Conservation (phyloP, 1,140 invertebrate species). For the Drosophila kepulauana region DNA sequence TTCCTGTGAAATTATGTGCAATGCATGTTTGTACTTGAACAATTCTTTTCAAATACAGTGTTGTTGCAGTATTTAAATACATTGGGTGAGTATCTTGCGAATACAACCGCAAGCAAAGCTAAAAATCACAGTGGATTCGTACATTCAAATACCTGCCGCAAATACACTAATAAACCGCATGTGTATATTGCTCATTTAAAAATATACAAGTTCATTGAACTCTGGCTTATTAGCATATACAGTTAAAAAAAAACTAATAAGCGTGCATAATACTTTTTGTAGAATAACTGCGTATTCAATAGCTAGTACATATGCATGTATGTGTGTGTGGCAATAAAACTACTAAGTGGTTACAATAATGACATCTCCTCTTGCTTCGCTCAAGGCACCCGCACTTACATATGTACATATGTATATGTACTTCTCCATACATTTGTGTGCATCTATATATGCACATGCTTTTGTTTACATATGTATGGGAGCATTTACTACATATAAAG, state of each 20-base stretch:
- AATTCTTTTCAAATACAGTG: conserved; percentile 1
- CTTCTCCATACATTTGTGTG: neutral
- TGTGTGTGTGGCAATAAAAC: neutral
- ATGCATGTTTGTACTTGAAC: conserved; percentile 4
- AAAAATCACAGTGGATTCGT: neutral
- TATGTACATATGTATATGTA: too few species aligned
- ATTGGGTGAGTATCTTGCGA: neutral
- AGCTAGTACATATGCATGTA: neutral
- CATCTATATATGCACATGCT: neutral
- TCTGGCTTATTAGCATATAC: conserved; percentile 13
- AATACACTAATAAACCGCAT: neutral
- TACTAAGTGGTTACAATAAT: neutral
- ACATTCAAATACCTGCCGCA: neutral
- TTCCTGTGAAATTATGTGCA: neutral
- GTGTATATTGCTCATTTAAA: neutral
- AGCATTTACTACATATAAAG: neutral
- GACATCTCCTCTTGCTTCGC: neutral
- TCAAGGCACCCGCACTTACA: neutral
- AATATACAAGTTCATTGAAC: conserved; percentile 23
- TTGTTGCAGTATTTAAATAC: conserved; percentile 1
- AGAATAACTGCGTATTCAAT: neutral
- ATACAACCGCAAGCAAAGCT: neutral
- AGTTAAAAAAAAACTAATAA: neutral
- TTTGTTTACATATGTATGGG: neutral
- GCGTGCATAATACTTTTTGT: neutral